Evolutionary conservation across 2,888 invertebrate species (phyloP).

Genomic region (Rutpela maculata): DNA sequence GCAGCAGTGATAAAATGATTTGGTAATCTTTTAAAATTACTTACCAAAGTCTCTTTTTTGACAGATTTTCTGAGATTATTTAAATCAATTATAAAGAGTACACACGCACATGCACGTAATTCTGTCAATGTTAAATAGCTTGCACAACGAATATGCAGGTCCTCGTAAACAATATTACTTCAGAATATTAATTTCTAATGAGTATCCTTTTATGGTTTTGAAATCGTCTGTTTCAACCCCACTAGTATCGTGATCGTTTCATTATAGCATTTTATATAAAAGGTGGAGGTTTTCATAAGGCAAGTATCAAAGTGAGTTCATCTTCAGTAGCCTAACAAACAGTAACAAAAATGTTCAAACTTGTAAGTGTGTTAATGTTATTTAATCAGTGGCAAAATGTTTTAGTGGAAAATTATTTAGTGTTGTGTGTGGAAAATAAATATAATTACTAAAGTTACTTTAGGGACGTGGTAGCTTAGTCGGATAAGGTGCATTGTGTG

Average conservation of each 20-base stretch:
- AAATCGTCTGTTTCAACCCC: neutral
- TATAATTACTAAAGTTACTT: neutral
- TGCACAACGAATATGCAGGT: constrained; percentile 8
- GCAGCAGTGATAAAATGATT: too few species aligned
- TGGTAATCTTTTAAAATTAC: too few species aligned
- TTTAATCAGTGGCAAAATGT: neutral
- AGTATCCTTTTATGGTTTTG: neutral
- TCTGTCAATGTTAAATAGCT: constrained; percentile 15
- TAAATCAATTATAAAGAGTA: neutral
- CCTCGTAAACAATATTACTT: constrained; percentile 14
- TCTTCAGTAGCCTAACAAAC: neutral
- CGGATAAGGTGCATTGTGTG: too few species aligned
- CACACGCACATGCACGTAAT: constrained; percentile 12
- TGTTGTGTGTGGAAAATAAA: neutral
- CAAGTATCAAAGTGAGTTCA: neutral
- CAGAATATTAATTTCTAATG: constrained; percentile 8
- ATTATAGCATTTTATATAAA: constrained; percentile 7
- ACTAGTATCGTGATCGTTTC: neutral
- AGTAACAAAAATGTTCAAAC: constrained; percentile 22
- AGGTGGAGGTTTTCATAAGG: neutral
- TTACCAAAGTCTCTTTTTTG: too few species aligned
- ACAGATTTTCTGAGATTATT: neutral
- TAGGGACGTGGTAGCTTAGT: too few species aligned
- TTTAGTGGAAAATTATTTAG: neutral
- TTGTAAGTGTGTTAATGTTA: constrained; percentile 25